Evolutionary conservation across 2,797 vertebrate species (phyloP).

Genomic region (Helostoma temminkii): DNA sequence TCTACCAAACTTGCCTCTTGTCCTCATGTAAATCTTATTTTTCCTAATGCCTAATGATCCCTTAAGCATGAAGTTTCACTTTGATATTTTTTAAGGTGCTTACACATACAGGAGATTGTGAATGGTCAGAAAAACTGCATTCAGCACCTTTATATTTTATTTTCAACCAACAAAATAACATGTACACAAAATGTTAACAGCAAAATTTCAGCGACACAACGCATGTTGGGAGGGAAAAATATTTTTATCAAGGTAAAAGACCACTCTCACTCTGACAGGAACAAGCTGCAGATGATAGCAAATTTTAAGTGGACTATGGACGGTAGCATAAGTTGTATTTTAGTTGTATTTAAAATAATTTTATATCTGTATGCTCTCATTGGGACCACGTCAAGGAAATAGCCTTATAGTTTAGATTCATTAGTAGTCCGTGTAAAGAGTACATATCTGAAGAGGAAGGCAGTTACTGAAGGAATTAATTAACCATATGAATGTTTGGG

Average conservation of each 20-base stretch:
- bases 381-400: constrained; percentile 59
- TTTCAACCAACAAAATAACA: too few species aligned
- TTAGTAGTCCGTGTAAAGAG: constrained; percentile 31
- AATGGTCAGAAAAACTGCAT: constrained; percentile 16
- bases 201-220: not conserved
- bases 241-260: constrained; percentile 11
- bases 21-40: constrained; percentile 51
- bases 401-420: constrained; percentile 44
- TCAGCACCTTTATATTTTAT: too few species aligned
- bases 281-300: constrained; percentile 12
- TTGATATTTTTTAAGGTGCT: constrained; percentile 30
- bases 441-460: constrained; percentile 38
- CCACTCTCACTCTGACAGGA: constrained; percentile 12
- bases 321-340: constrained; percentile 44
- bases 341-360: constrained; percentile 45
- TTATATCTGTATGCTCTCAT: constrained; percentile 39
- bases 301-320: constrained; percentile 25
- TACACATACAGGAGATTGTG: constrained; percentile 1
- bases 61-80: constrained; percentile 18
- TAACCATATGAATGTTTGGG: constrained; percentile 72
- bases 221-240: not conserved
- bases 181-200: too few species aligned
- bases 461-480: constrained; percentile 47
- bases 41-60: constrained; percentile 23
- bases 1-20: constrained; percentile 46